Percentiles rank a stretch among this genome's conserved stretches.
phyloP scores from a whole-genome alignment of 2,113 vertebrate species.

The Sigmodon hispidus region DNA sequence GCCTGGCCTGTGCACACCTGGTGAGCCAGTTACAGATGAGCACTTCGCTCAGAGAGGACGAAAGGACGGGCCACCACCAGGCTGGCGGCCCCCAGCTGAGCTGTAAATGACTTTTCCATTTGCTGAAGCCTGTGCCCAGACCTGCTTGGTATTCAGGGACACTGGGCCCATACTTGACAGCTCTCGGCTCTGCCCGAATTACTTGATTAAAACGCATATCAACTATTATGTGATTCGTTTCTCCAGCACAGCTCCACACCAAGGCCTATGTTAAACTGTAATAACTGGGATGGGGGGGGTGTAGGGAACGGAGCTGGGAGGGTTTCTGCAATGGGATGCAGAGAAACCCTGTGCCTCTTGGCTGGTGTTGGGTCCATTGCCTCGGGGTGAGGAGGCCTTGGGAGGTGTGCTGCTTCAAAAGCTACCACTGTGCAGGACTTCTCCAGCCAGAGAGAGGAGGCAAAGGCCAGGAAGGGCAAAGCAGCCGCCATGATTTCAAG shows the following conservation, averaged over 20 bases:
- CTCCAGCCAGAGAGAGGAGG: not conserved
- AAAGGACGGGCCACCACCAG: slow-evolving; percentile 56
- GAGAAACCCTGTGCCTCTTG: slow-evolving; percentile 27
- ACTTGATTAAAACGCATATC: slow-evolving; percentile 91
- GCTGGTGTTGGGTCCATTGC: not conserved
- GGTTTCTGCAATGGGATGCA: slow-evolving; percentile 27
- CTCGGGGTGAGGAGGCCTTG: not conserved
- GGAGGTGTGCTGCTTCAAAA: not conserved
- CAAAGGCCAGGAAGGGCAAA: not conserved
- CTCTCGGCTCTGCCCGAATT: slow-evolving; percentile 85
- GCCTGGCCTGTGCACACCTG: not conserved
- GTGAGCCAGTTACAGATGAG: slow-evolving; percentile 78
- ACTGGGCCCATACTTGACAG: slow-evolving; percentile 75
- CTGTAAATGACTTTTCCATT: slow-evolving; percentile 89
- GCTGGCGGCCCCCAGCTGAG: slow-evolving; percentile 86
- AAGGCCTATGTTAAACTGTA: slow-evolving; percentile 83
- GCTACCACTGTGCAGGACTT: too few relatives aligned
- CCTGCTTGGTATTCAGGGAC: slow-evolving; percentile 88
- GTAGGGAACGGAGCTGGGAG: not conserved
- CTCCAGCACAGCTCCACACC: slow-evolving; percentile 75
- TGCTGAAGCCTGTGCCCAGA: slow-evolving; percentile 79
- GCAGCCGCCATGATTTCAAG: not conserved
- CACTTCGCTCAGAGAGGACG: slow-evolving; percentile 56
- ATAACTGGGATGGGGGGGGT: slow-evolving; percentile 64
- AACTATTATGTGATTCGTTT: slow-evolving; percentile 86